Conservation (phyloP, 2,888 invertebrate species). For the Hoplodrina ambigua region DNA sequence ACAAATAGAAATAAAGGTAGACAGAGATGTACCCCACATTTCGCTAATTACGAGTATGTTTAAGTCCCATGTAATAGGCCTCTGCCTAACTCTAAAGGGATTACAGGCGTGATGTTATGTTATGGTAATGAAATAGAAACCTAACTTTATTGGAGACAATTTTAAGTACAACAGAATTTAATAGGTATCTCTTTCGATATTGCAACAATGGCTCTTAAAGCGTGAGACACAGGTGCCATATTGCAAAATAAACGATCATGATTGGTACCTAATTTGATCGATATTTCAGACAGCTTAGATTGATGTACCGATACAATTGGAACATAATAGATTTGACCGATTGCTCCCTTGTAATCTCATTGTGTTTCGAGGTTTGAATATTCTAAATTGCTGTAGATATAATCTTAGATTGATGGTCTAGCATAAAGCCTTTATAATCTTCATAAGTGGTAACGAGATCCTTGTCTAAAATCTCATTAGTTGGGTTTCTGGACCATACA, state of each 20-base stretch:
- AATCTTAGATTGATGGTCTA: conserved; percentile 7
- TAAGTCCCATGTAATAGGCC: too few relatives aligned
- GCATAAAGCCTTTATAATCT: background rate
- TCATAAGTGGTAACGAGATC: conserved; percentile 16
- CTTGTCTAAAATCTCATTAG: conserved; percentile 32
- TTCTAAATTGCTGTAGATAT: background rate
- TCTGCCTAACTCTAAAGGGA: too few relatives aligned
- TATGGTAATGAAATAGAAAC: background rate
- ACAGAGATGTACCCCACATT: too few relatives aligned
- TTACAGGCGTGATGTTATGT: too few relatives aligned
- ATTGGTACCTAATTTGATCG: conserved; percentile 25
- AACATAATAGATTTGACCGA: conserved; percentile 6
- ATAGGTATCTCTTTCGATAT: background rate
- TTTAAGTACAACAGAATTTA: background rate
- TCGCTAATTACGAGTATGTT: too few relatives aligned
- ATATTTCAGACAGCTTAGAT: conserved; percentile 26
- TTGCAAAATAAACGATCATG: conserved; percentile 32
- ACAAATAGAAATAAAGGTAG: too few relatives aligned
- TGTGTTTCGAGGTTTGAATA: conserved; percentile 16
- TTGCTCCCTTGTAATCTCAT: conserved; percentile 14
- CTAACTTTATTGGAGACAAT: background rate
- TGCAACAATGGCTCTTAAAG: conserved; percentile 15
- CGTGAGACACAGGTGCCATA: conserved; percentile 42
- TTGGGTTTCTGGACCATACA: conserved; percentile 1
- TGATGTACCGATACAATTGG: conserved; percentile 13